Evolutionary conservation across 2,888 invertebrate species (phyloP).

Genomic region (Tineola bisselliella): DNA sequence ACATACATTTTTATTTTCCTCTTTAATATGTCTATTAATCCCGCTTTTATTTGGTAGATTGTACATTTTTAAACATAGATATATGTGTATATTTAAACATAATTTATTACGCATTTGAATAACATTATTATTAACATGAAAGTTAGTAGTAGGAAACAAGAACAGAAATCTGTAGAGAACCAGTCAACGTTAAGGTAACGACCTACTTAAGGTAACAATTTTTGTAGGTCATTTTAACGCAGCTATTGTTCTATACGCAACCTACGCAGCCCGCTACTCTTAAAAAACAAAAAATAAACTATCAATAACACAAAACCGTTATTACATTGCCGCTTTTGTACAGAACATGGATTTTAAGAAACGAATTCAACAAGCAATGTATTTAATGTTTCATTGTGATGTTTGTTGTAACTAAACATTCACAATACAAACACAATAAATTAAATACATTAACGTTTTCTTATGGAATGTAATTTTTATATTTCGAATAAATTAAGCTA

Average conservation of each 20-base stretch:
- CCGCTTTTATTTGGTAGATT: too few relatives aligned
- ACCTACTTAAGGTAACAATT: constrained; percentile 48
- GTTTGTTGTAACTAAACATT: neutral
- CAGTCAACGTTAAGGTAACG: constrained; percentile 20
- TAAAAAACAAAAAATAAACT: neutral
- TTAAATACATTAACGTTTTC: neutral
- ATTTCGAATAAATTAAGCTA: too few relatives aligned
- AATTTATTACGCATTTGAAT: too few relatives aligned
- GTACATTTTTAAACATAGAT: too few relatives aligned
- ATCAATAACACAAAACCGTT: neutral
- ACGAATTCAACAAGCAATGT: neutral
- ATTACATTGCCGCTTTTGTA: neutral
- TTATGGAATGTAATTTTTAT: neutral
- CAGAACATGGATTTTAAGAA: neutral
- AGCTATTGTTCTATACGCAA: constrained; percentile 30
- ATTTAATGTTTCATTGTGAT: neutral
- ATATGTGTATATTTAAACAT: too few relatives aligned
- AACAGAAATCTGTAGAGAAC: neutral
- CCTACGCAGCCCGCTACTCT: neutral
- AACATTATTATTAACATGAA: too few relatives aligned
- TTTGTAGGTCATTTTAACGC: constrained; percentile 52
- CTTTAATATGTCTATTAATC: too few relatives aligned
- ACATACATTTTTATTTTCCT: too few relatives aligned
- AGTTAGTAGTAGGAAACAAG: neutral
- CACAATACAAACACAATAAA: neutral